Base-by-base conservation (phyloP, 2,797 vertebrate species). In the Microchirus variegatus region DNA sequence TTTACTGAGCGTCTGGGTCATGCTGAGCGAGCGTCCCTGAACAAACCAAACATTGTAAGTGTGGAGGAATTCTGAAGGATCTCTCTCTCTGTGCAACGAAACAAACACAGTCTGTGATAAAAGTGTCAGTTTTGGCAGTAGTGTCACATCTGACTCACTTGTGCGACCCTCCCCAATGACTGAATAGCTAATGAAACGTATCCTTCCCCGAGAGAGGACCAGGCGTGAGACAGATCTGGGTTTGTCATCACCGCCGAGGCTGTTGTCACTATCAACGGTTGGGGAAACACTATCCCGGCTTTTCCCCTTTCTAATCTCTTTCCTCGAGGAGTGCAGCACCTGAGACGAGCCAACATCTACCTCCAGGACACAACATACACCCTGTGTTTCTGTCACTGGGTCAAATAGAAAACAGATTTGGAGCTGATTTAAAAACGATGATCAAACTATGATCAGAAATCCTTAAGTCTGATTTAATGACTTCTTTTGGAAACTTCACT, bases 161-260 rank as follows among this genome's bases (percentile, higher is more conserved):
- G 70, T 71, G 49, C 44, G 62, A 67, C 65, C 51, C 73, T 65
- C 26, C 57, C 59, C 67, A 75, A 80, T 26, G 50, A 71, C 79
- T 87, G 82, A 86, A 89, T 83, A 70, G 59, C 77, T 86, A 80
- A 88, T 89, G 67, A 81, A 86, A 86, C 35, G 50, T 74, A 71
- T 86, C 80, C 78, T 72, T 82, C 78, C 69, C 53, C n/a, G n/a
- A n/a, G 5, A 66, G 84, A 77, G 15, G 74, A 59, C 71, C 31
- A 67, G 75, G 71, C 31, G 12, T 55, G 54, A 79, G 81, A 90
- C 88, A 91, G 81, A 91, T 85, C 83, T 80, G 74, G 75, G 86
- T 88, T 83, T 91, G 86, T 91, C 78, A 67, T 76, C 67, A 79
- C 79, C 78, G 80, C 79, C 76, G 78, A 87, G 70, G 61, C 63